These are phyloP conservation scores for Drosophila kohkoa DNA, from an alignment of 1,140 invertebrate genomes.

Conservation along the genomic window DNA sequence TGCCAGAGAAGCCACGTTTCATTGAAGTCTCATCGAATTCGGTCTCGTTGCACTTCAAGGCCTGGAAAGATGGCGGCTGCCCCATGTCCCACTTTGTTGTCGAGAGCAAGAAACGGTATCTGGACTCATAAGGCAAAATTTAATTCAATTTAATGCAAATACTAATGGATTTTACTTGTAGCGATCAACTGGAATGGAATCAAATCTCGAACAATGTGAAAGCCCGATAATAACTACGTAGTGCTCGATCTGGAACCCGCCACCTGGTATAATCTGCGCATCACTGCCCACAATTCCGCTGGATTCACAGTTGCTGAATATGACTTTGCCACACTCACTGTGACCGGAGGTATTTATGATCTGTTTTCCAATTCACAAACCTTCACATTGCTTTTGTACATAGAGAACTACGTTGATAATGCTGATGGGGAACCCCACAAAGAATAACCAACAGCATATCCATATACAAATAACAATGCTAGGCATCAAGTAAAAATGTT, in stretches of 20 bases:
- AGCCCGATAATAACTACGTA: slow-evolving; percentile 94
- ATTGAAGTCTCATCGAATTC: slow-evolving; percentile 96
- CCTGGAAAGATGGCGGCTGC: slow-evolving; percentile 98
- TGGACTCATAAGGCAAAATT: neutral
- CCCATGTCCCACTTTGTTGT: slow-evolving; percentile 98
- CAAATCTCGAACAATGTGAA: slow-evolving; percentile 97
- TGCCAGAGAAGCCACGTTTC: slow-evolving; percentile 94
- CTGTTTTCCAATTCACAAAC: slow-evolving; percentile 75
- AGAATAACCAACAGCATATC: slow-evolving; percentile 35
- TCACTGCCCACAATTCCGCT: slow-evolving; percentile 98
- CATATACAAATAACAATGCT: slow-evolving; percentile 82
- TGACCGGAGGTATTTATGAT: slow-evolving; percentile 93
- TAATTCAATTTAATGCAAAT: neutral
- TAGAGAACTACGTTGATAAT: slow-evolving; percentile 78
- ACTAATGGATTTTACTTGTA: slow-evolving; percentile 71
- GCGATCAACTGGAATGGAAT: slow-evolving; percentile 94
- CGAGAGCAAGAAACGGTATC: slow-evolving; percentile 96
- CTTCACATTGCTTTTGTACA: slow-evolving; percentile 83
- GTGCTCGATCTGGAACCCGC: slow-evolving; percentile 96
- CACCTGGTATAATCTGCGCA: slow-evolving; percentile 95
- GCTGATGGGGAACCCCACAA: slow-evolving; percentile 9
- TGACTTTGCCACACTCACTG: slow-evolving; percentile 97
- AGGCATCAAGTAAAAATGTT: slow-evolving; percentile 65
- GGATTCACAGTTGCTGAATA: slow-evolving; percentile 97
- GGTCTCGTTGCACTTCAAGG: slow-evolving; percentile 94